A percentile compares a stretch with the other conserved stretches of the same genome.
Conservation (phyloP, 2,888 invertebrate genomes). For the Pharmacophagus antenor region DNA sequence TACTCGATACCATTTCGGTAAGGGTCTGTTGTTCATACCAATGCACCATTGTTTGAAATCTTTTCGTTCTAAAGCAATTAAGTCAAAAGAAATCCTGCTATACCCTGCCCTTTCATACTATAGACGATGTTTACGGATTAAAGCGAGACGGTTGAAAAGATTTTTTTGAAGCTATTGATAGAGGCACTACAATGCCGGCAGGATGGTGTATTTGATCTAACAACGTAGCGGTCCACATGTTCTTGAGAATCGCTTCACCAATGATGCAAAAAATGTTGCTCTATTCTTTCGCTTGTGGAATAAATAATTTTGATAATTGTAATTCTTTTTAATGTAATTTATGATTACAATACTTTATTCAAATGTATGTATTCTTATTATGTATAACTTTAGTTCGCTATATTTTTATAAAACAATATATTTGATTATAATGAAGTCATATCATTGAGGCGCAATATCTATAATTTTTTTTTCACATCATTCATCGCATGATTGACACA, state of each 20-base stretch:
- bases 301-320: constrained; percentile 52
- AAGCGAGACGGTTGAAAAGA: constrained; percentile 56
- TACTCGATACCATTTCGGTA: constrained; percentile 43
- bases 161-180: constrained; percentile 71
- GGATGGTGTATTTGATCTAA: constrained; percentile 79
- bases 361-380: no score
- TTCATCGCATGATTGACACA: no score
- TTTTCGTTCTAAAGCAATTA: constrained; percentile 73
- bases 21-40: constrained; percentile 52
- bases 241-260: constrained; percentile 75
- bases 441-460: no score
- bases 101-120: constrained; percentile 47
- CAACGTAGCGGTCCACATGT: constrained; percentile 79
- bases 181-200: constrained; percentile 75
- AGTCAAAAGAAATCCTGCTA: constrained; percentile 52
- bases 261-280: constrained; percentile 74
- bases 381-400: no score
- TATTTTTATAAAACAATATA: no score
- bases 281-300: constrained; percentile 44
- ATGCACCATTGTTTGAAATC: constrained; percentile 61
- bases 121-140: constrained; percentile 37
- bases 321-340: not conserved
- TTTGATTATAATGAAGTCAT: no score
- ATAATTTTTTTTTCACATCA: no score
- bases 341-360: no score